Evolutionary conservation across 2,113 vertebrate genomes (phyloP), one percentile per base, ranked within the genome.

Genomic region (Platycercus adscitus): DNA sequence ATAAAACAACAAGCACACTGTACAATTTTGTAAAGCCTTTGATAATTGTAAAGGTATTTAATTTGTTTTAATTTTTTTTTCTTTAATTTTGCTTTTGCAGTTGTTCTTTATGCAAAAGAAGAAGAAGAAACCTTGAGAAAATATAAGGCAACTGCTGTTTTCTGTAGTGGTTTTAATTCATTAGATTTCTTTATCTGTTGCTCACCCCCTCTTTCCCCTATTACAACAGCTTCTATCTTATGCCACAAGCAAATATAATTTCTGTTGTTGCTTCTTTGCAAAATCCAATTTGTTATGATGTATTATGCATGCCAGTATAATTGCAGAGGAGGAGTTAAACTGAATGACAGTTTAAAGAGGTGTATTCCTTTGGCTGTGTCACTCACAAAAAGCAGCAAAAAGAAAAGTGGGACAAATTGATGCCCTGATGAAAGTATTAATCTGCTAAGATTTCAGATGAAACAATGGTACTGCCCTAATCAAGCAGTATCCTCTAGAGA

Each of bases 211-310:
- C 72, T 33, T 31, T 95, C 63, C 55, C 33, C 41, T 86, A n/a
- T 94, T 94, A 91, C 25, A 95, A 73, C 82, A 90, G 50, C 75
- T 91, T 84, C 95, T 94, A 55, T 91, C 66, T 95, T 77, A 95
- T 96, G 95, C 93, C 92, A 93, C 85, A 94, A 86, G 81, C 89
- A 96, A 96, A 93, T 82, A 92, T 96, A 97, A 97, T 96, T 96
- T 92, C 82, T 97, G 91, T 91, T 76, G 14, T 93, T 76, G 41
- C 92, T 81, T 81, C 91, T 97, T 96, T 68, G 82, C 90, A 94
- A 92, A 86, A 97, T 95, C 95, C 97, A 96, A 97, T 97, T 97
- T 96, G 95, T 97, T 97, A 97, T 96, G 96, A 97, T 98, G 83
- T 96, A 97, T 97, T 97, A 97, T 97, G 89, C 91, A 97, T 97